These are phyloP conservation scores for Macrotrachela quadricornifera DNA, from an alignment of 1,140 invertebrate species.

Conservation along the genomic window DNA sequence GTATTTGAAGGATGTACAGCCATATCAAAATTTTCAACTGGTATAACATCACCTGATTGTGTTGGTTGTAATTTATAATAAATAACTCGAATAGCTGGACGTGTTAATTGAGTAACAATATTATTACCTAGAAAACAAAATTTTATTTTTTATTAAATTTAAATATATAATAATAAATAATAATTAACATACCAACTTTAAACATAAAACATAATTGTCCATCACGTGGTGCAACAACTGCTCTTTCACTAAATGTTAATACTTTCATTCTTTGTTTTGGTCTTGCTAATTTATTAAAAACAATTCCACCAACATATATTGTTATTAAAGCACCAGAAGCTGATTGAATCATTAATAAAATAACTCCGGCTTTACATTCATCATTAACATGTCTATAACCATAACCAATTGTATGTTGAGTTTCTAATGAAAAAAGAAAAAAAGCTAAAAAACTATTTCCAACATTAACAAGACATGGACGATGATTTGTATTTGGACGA, in stretches of 20 bases:
- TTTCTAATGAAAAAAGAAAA: constrained; percentile 7
- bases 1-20: not conserved
- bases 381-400: constrained; percentile 3
- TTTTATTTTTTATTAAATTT: constrained; percentile 10
- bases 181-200: not conserved
- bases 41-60: constrained; percentile 11
- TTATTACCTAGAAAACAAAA: constrained; percentile 12
- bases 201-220: not conserved
- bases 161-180: constrained; percentile 1
- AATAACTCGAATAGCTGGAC: too few relatives aligned
- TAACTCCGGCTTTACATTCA: constrained; percentile 3
- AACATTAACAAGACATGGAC: not conserved
- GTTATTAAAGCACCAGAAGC: constrained; percentile 3
- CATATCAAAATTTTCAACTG: constrained; percentile 12
- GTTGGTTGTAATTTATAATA: not conserved
- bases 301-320: too few relatives aligned
- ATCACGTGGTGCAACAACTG: not conserved
- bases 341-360: constrained; percentile 1
- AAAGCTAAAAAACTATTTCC: not conserved
- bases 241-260: too few relatives aligned
- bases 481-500: not conserved
- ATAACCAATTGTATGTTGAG: constrained; percentile 9
- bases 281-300: too few relatives aligned
- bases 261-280: too few relatives aligned
- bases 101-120: not conserved